Evolutionary conservation across 2,113 vertebrate species (phyloP).

Genomic region (Marcusenius ussheri): DNA sequence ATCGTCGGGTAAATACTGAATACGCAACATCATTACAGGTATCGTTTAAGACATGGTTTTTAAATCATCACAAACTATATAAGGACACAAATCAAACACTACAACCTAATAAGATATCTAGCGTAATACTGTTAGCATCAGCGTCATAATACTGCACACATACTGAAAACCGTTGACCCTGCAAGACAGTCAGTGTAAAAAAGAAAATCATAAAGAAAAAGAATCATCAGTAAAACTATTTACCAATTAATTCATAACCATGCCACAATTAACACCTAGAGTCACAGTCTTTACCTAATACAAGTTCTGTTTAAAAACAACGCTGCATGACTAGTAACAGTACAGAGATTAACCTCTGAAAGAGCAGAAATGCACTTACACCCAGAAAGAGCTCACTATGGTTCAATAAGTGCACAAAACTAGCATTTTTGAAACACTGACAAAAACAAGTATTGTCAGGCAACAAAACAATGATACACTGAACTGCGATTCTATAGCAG

Average conservation of each 20-base stretch:
- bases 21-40: constrained; percentile 69
- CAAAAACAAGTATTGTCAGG: constrained; percentile 83
- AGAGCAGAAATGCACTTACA: constrained; percentile 87
- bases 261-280: constrained; percentile 92
- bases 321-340: constrained; percentile 79
- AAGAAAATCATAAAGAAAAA: constrained; percentile 25
- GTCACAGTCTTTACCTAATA: constrained; percentile 75
- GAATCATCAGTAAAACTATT: constrained; percentile 65
- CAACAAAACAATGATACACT: constrained; percentile 84
- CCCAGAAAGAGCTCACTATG: constrained; percentile 83
- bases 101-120: constrained; percentile 76
- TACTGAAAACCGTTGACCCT: constrained; percentile 68
- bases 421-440: constrained; percentile 77
- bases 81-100: constrained; percentile 84
- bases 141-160: constrained; percentile 82
- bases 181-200: constrained; percentile 70
- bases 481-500: constrained; percentile 79
- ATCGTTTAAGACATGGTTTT: constrained; percentile 73
- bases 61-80: constrained; percentile 76
- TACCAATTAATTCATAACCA: constrained; percentile 94
- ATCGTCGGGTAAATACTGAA: constrained; percentile 49
- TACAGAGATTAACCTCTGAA: constrained; percentile 74
- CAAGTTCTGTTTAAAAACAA: constrained; percentile 78
- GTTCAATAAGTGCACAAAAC: constrained; percentile 86
- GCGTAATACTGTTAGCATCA: constrained; percentile 73